These are phyloP conservation scores for Gobius niger DNA, from an alignment of 2,113 vertebrate species.

Conservation along the genomic window DNA sequence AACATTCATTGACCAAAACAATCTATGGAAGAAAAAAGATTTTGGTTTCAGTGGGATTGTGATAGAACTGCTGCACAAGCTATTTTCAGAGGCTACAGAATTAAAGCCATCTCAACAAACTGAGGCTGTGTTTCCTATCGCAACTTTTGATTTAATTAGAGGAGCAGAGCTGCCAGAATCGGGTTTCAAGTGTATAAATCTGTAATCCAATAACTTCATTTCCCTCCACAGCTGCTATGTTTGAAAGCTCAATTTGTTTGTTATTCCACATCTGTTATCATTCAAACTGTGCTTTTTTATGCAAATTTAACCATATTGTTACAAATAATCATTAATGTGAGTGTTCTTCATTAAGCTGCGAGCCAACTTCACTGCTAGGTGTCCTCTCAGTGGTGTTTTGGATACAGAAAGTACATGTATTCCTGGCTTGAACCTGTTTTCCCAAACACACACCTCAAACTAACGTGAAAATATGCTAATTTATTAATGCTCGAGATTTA, in stretches of 20 bases:
- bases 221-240: neutral
- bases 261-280: no score
- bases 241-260: neutral
- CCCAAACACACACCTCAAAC: neutral
- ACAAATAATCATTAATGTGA: no score
- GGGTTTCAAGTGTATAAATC: neutral
- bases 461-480: neutral
- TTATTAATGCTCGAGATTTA: neutral
- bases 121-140: neutral
- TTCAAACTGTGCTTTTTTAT: no score
- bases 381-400: no score
- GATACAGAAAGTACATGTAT: no score
- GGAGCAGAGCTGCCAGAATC: neutral
- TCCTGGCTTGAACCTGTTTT: no score
- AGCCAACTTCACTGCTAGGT: no score
- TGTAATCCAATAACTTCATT: neutral
- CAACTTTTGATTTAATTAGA: neutral
- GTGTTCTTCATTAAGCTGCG: no score
- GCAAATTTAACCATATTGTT: no score
- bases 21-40: neutral
- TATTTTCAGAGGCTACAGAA: neutral
- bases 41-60: neutral
- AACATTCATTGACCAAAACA: neutral
- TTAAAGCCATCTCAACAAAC: neutral
- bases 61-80: neutral